phyloP scores from a whole-genome alignment of 2,797 vertebrate species.

The Erpetoichthys calabaricus region DNA sequence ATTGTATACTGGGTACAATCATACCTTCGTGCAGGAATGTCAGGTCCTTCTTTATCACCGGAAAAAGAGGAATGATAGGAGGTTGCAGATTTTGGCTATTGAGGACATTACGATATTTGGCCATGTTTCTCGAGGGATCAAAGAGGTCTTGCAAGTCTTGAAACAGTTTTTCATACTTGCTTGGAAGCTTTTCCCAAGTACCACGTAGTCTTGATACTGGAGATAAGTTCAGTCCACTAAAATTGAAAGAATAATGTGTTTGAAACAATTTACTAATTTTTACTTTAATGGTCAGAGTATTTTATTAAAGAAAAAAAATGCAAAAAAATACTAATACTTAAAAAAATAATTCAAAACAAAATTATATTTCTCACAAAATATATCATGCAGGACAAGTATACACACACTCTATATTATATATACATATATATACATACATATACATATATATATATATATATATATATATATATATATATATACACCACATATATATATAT shows the following conservation, averaged over 20 bases:
- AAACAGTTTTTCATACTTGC: slow-evolving; percentile 96
- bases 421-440: too few species aligned
- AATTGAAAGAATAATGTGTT: slow-evolving; percentile 13
- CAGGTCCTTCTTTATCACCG: slow-evolving; percentile 97
- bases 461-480: too few species aligned
- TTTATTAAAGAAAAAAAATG: not conserved
- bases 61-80: slow-evolving; percentile 92
- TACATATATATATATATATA: too few species aligned
- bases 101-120: slow-evolving; percentile 93
- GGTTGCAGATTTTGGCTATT: slow-evolving; percentile 96
- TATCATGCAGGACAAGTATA: too few species aligned
- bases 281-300: not conserved
- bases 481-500: too few species aligned
- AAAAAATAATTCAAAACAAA: not conserved
- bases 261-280: too few species aligned
- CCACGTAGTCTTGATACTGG: slow-evolving; percentile 86
- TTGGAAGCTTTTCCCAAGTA: slow-evolving; percentile 95
- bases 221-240: slow-evolving; percentile 86
- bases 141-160: slow-evolving; percentile 96
- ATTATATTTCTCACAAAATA: too few species aligned
- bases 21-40: slow-evolving; percentile 95
- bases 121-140: slow-evolving; percentile 97
- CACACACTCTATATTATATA: too few species aligned
- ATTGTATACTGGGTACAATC: not conserved
- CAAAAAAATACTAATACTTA: not conserved